phyloP scores from a whole-genome alignment of 2,113 vertebrate species.

The Ploceus nigricollis region DNA sequence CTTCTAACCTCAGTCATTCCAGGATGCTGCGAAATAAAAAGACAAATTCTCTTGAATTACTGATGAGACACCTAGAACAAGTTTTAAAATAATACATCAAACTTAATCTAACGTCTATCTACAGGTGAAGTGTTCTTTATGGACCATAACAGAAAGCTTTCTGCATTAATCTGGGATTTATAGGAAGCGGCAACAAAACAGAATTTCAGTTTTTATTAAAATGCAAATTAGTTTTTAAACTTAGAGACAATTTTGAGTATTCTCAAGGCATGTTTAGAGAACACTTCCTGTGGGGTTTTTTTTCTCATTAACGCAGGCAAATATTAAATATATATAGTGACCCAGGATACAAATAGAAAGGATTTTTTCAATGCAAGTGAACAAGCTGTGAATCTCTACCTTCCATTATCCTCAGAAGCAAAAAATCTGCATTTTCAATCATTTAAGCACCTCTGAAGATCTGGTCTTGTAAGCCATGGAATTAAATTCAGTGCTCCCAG shows the following conservation, averaged over 20 bases:
- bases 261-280: background rate
- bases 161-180: background rate
- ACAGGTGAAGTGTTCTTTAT: background rate
- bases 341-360: background rate
- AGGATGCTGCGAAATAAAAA: background rate
- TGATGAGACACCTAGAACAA: background rate
- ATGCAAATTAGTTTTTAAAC: background rate
- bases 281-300: rapidly evolving
- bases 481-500: background rate
- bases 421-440: background rate
- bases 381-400: background rate
- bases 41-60: background rate
- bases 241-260: background rate
- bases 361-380: background rate
- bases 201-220: background rate
- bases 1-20: background rate
- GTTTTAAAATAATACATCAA: background rate
- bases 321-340: background rate
- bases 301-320: background rate
- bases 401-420: background rate
- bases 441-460: background rate
- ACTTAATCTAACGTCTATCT: background rate
- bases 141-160: background rate
- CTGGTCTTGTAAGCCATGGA: background rate
- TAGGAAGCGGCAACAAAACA: background rate